Conservation (phyloP, 2,113 vertebrate genomes). For the Neogale vison region DNA sequence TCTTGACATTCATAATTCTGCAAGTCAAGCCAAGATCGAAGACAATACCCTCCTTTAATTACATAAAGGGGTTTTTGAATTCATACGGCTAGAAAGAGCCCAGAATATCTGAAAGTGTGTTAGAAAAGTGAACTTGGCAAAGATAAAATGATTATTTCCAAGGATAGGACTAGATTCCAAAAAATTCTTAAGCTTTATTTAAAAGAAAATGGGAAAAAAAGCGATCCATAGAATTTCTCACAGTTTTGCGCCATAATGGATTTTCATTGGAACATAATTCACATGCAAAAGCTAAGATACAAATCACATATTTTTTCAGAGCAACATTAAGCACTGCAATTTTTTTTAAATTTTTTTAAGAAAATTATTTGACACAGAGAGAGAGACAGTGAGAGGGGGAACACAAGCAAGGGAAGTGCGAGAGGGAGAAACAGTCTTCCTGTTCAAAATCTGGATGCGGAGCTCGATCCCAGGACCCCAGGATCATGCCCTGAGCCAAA, state of each 20-base stretch:
- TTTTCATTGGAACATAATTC: conserved; percentile 15
- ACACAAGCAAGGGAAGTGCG: too few relatives aligned
- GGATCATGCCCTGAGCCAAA: too few relatives aligned
- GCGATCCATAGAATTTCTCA: neutral
- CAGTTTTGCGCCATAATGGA: neutral
- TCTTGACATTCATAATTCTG: neutral
- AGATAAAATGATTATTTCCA: conserved; percentile 21
- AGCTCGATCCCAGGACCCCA: too few relatives aligned
- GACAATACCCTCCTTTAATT: conserved; percentile 30
- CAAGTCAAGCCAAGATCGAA: neutral
- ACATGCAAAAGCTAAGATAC: neutral
- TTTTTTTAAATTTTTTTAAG: too few relatives aligned
- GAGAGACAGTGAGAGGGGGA: too few relatives aligned
- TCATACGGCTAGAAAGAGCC: neutral
- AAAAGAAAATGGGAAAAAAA: conserved; percentile 42
- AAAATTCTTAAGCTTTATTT: neutral
- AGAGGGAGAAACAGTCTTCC: too few relatives aligned
- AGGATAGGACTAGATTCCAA: conserved; percentile 32
- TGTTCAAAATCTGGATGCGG: too few relatives aligned
- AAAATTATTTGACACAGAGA: too few relatives aligned
- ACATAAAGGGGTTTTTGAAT: neutral
- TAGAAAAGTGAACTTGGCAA: conserved; percentile 39
- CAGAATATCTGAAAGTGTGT: neutral
- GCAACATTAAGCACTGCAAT: neutral
- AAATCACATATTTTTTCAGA: conserved; percentile 3